Evolutionary conservation across 2,113 vertebrate genomes (phyloP), one percentile per base, ranked within the genome.

Genomic region (Mastomys natalensis): DNA sequence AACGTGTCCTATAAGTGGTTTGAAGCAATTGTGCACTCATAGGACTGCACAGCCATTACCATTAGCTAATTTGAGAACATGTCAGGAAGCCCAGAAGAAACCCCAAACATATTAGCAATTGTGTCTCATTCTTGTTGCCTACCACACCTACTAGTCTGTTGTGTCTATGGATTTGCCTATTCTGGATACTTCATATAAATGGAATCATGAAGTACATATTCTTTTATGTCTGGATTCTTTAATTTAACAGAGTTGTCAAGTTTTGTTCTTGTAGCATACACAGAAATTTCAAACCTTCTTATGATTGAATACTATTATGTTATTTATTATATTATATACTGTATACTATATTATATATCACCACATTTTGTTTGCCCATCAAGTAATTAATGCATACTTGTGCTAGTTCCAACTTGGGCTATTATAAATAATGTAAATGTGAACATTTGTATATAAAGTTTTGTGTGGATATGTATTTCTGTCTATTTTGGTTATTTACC

Each of bases 151-250:
- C 16, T 34, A 37, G 45, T 45, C 45, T 48, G 12, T 19, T 72
- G 34, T 80, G 5, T 43, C 55, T 64, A 19, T 37, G 37, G 29
- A 90, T 40, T 87, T 34, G 1, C 10, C 43, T 78, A 13, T 74
- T 96, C 66, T 80, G 53, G 16, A 40, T 9, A 31, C 43, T 86
- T 48, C 31, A 34, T 68, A 37, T 3, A 1, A 86, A 51, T 73
- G 34, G 64, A 90, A 40, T 76, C 74, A 53, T 37, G n/a, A 0
- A 53, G 3, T 24, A 66, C 2, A 4, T 53, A 24, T 24, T 16
- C 43, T 94, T 80, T 91, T 31, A 16, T 58, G 37, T 64, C 64
- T 76, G 34, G 11, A 37, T 95, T 91, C 34, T 88, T 88, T 81
- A n/a, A 66, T 21, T 62, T 74, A 91, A 24, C 29, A 64, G 40